Evolutionary conservation across 1,140 invertebrate species (phyloP), one percentile per base, ranked within the genome.

Genomic region (Oscheius sp.): DNA sequence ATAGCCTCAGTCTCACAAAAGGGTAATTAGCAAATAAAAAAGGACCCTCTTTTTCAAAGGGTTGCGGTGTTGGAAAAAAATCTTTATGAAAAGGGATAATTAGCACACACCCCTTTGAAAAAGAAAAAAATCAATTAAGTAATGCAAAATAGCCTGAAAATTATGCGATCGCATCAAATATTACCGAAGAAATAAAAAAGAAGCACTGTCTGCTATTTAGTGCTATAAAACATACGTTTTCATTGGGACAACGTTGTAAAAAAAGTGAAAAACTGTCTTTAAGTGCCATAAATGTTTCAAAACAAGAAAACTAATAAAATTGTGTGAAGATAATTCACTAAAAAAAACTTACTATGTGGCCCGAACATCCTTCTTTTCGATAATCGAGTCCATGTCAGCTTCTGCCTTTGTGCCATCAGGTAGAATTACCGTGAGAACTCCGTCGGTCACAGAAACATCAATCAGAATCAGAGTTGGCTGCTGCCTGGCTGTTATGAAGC

Each of bases 381-480:
- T 45, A 2, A 71, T 61, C 1, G 49, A 58, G 2, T 31, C 26
- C 1, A 71, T 42, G 0, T 64, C 36, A 29, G 38, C 45, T 3
- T 46, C 35, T 28, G 59, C 62, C 36, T 31, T 64, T 34, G 20
- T 31, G 20, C 42, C 59, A n/a, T 32, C 69, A 42, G 59, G 69
- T 26, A 34, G 52, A 29, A 45, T 61, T 7, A 71, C 69, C 7
- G 15, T 20, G 15, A 71, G 36, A 34, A 49, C 31, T 29, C 42
- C 69, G 28, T 65, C 38, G 26, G 63, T 38, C 29, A 71, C 45
- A 2, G 34, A 26, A 15, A 58, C 45, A 26, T 71, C 69, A 29
- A 71, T 49, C 58, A 71, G 46, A 26, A 71, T 61, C 69, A 71
- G 49, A 15, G 63, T 26, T 38, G 69, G 69, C 29, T 71, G 63